A percentile compares a stretch with the other conserved stretches of the same genome.
Conservation (phyloP, 92 coral and sea anemone genomes). For the Parazoanthus swiftii region DNA sequence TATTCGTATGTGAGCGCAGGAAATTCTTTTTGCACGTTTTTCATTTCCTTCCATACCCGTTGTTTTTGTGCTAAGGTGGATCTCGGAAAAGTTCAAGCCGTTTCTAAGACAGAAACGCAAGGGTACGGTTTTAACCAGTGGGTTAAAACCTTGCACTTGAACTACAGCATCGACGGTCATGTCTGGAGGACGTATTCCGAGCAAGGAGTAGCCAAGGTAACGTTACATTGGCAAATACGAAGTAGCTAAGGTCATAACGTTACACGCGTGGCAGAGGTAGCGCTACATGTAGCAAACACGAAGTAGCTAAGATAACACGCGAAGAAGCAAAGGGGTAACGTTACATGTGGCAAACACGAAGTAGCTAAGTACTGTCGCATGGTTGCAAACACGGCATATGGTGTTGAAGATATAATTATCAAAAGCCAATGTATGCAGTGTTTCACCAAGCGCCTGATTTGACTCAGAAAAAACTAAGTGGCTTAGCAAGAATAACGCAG, state of each 20-base stretch:
- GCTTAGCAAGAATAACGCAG: too few species aligned
- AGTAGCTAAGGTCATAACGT: conserved; percentile 3
- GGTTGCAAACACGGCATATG: neutral
- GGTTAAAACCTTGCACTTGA: conserved; percentile 35
- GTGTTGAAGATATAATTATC: too few species aligned
- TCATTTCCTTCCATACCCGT: neutral
- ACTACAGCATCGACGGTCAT: conserved; percentile 55
- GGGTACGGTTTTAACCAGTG: conserved; percentile 39
- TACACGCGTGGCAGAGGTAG: too few species aligned
- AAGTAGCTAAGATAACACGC: too few species aligned
- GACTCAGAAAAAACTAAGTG: too few species aligned
- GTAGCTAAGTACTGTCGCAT: neutral
- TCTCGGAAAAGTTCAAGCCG: conserved; percentile 46
- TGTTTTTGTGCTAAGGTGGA: conserved; percentile 41
- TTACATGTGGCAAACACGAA: too few species aligned
- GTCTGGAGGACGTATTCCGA: conserved; percentile 48
- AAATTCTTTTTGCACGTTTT: too few species aligned
- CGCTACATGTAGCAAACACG: too few species aligned
- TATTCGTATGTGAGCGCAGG: too few species aligned
- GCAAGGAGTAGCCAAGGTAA: conserved; percentile 24
- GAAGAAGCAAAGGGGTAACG: conserved; percentile 20
- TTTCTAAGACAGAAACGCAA: conserved; percentile 51
- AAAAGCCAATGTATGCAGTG: neutral
- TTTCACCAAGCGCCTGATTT: neutral
- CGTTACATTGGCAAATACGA: neutral